Percentiles rank a stretch among this genome's conserved stretches.
Conservation (phyloP, 2,113 vertebrate species). For the Callorhinus ursinus region DNA sequence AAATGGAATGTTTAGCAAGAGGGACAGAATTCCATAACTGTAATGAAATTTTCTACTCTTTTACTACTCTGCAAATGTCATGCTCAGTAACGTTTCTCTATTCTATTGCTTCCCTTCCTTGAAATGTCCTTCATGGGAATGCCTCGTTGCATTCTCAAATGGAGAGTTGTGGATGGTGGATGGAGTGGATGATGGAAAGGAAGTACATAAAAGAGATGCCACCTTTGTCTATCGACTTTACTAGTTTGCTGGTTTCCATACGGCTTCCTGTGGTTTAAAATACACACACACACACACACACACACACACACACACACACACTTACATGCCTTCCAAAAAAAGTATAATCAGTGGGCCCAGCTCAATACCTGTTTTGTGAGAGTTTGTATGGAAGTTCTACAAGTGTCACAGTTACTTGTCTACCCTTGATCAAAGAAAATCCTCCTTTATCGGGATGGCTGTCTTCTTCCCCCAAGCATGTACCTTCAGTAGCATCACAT, state of each 20-base stretch:
- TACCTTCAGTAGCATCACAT: neutral
- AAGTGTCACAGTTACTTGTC: neutral
- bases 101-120: neutral
- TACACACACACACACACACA: neutral
- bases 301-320: neutral
- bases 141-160: neutral
- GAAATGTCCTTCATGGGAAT: neutral
- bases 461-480: neutral
- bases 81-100: neutral
- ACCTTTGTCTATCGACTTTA: neutral
- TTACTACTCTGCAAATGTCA: fast-evolving
- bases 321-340: neutral
- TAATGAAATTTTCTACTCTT: neutral
- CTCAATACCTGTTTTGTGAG: neutral
- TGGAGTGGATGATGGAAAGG: neutral
- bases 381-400: neutral
- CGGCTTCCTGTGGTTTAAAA: neutral
- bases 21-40: neutral
- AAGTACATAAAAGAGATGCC: neutral
- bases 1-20: neutral
- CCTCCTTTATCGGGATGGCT: neutral
- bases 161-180: no score
- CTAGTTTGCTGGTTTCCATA: neutral
- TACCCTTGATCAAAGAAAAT: neutral
- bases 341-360: no score